Evolutionary conservation across 2,888 invertebrate genomes (phyloP).

Genomic region (Dynastes tityus): DNA sequence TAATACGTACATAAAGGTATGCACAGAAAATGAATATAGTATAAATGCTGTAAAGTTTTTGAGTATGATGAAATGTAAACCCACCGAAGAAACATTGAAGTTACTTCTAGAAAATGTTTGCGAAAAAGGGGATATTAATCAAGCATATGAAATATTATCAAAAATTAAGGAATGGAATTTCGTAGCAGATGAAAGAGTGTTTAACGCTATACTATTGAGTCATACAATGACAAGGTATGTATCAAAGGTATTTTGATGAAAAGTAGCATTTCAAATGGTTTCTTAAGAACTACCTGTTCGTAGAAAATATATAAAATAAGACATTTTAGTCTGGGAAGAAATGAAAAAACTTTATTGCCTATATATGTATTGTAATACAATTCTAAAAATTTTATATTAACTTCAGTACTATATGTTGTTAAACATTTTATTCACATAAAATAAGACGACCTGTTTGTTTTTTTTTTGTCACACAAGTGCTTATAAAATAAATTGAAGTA

Average conservation of each 20-base stretch:
- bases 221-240: slow-evolving; percentile 74
- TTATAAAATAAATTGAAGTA: too few species aligned
- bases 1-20: slow-evolving; percentile 74
- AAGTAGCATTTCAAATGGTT: not conserved
- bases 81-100: slow-evolving; percentile 73
- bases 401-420: too few species aligned
- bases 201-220: slow-evolving; percentile 76
- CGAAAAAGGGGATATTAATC: slow-evolving; percentile 74
- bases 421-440: too few species aligned
- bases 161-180: slow-evolving; percentile 75
- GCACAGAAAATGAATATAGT: slow-evolving; percentile 74
- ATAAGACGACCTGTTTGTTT: too few species aligned
- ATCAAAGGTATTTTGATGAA: not conserved
- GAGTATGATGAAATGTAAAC: slow-evolving; percentile 70
- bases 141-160: slow-evolving; percentile 74
- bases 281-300: not conserved
- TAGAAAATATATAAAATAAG: too few species aligned
- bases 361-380: too few species aligned
- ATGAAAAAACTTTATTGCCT: too few species aligned
- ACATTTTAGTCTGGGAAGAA: too few species aligned
- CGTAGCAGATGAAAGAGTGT: slow-evolving; percentile 74
- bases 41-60: slow-evolving; percentile 72
- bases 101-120: slow-evolving; percentile 75
- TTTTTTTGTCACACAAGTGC: too few species aligned
- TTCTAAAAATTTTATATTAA: too few species aligned